These are phyloP conservation scores for Pseudolycoriella hygida DNA, from an alignment of 2,888 invertebrate species.

Conservation along the genomic window DNA sequence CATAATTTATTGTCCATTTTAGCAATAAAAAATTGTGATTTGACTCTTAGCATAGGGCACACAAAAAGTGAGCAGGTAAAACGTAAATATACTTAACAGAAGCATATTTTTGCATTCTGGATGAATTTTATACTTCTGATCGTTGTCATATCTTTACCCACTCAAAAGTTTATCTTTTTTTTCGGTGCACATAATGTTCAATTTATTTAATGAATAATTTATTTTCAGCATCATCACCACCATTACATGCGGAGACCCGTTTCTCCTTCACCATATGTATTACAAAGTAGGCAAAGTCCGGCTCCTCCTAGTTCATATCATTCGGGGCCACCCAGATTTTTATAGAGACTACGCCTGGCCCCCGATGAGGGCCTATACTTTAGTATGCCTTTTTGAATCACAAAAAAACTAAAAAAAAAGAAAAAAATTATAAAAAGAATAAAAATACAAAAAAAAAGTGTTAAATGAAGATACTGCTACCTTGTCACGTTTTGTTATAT, in stretches of 20 bases:
- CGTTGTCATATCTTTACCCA: too few species aligned
- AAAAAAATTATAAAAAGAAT: not conserved
- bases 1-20: too few species aligned
- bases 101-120: too few species aligned
- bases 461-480: too few species aligned
- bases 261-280: slow-evolving; percentile 27
- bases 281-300: slow-evolving; percentile 20
- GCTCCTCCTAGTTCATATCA: slow-evolving; percentile 19
- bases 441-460: not conserved
- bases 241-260: slow-evolving; percentile 27
- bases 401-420: not conserved
- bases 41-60: too few species aligned
- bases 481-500: too few species aligned
- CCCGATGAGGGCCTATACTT: slow-evolving; percentile 28
- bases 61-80: too few species aligned
- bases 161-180: too few species aligned
- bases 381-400: slow-evolving; percentile 25
- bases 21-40: too few species aligned
- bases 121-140: too few species aligned
- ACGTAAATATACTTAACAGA: too few species aligned
- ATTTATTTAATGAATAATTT: not conserved
- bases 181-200: too few species aligned
- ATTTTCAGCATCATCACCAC: slow-evolving; percentile 22
- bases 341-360: slow-evolving; percentile 30
- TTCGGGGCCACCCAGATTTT: slow-evolving; percentile 29